Conservation (phyloP, 2,113 vertebrate genomes). For the Aplodontia rufa region DNA sequence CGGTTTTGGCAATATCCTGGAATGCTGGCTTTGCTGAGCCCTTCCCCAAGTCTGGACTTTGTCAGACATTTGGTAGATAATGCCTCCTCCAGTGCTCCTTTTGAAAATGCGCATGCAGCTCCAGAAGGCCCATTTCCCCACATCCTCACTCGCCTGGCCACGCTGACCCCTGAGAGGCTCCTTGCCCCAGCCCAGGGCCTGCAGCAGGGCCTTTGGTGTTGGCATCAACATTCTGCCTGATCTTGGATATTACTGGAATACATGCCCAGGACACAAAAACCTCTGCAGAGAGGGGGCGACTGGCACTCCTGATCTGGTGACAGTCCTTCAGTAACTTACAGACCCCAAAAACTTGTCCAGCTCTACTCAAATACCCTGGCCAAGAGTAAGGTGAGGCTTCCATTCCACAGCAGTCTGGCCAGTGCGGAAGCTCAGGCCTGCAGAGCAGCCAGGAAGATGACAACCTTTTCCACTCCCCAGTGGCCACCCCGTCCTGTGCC, state of each 20-base stretch:
- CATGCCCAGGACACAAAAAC: neutral
- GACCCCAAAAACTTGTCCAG: neutral
- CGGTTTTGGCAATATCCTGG: too few species aligned
- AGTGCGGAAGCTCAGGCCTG: too few species aligned
- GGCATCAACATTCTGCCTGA: neutral
- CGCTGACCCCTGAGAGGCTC: accelerated
- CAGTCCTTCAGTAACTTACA: neutral
- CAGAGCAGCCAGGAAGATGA: too few species aligned
- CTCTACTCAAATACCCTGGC: neutral
- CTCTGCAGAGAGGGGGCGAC: neutral
- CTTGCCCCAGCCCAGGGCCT: too few species aligned
- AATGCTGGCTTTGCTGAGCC: too few species aligned
- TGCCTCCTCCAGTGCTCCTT: too few species aligned
- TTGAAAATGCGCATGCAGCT: neutral
- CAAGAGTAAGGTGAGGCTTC: neutral
- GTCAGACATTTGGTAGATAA: too few species aligned
- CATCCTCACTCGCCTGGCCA: neutral
- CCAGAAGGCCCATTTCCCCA: neutral
- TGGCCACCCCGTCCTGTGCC: neutral
- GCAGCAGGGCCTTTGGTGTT: neutral
- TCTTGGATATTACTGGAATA: neutral
- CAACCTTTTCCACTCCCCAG: neutral
- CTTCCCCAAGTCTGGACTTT: too few species aligned
- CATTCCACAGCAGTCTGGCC: too few species aligned
- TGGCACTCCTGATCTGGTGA: neutral